Percentiles rank a stretch among this genome's conserved stretches.
These are phyloP conservation scores for Scylla paramamosain DNA, from an alignment of 1,140 invertebrate species.

Conservation along the genomic window DNA sequence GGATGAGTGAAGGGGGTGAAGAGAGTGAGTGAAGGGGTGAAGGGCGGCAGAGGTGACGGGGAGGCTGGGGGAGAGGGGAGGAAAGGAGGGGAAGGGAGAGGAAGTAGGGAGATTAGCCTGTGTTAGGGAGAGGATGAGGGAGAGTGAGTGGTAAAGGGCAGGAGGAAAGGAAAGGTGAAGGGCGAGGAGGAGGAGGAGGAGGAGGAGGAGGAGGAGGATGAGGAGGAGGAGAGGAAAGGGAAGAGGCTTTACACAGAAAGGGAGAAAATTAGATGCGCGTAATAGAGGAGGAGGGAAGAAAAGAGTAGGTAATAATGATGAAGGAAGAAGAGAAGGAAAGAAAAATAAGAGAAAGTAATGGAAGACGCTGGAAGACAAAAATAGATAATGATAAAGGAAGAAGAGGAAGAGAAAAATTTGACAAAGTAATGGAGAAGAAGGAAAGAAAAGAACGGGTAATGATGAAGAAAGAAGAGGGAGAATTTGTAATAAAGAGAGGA, in stretches of 20 bases:
- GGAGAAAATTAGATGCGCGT: no score
- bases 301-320: neutral
- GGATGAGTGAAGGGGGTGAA: neutral
- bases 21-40: conserved; percentile 5
- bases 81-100: neutral
- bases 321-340: neutral
- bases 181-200: neutral
- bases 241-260: neutral
- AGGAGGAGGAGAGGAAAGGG: neutral
- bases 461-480: no score
- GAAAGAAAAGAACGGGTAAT: no score
- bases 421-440: neutral
- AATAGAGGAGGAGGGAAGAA: neutral
- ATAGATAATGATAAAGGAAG: no score
- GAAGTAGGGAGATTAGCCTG: neutral
- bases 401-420: neutral
- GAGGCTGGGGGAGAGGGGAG: neutral
- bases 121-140: neutral
- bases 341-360: no score
- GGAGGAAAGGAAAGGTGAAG: neutral
- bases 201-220: neutral
- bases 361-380: no score
- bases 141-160: neutral
- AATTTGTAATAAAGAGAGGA: no score
- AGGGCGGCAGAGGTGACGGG: neutral